Conservation (phyloP, 2,888 invertebrate genomes). For the Amiota minor region DNA sequence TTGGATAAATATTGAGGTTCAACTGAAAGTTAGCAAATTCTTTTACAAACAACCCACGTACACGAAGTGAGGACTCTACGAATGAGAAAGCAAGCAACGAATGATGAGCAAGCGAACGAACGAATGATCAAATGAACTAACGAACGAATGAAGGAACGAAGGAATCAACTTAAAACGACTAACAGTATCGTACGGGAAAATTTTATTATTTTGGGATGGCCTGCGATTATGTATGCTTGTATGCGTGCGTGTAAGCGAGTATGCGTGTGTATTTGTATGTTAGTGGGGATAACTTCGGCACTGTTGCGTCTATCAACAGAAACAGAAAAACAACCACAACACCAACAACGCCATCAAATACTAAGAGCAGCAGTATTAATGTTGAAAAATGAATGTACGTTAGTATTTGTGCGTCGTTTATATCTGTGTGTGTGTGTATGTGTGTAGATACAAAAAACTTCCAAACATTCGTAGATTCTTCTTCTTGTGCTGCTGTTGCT, state of each 20-base stretch:
- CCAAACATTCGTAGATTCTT: slow-evolving; percentile 18
- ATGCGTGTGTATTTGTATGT: slow-evolving; percentile 1
- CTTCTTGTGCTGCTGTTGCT: slow-evolving; percentile 2
- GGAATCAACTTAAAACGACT: slow-evolving; percentile 41
- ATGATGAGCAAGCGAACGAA: slow-evolving; percentile 37
- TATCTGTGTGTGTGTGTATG: background rate
- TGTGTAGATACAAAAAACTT: background rate
- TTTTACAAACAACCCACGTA: background rate
- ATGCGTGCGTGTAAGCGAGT: background rate
- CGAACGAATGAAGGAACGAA: slow-evolving; percentile 42
- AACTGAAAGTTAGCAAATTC: too few relatives aligned
- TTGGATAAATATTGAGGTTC: too few relatives aligned
- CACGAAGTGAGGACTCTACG: background rate
- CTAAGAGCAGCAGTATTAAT: too few relatives aligned
- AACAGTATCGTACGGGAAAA: slow-evolving; percentile 4
- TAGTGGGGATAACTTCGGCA: slow-evolving; percentile 16
- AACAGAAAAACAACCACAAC: slow-evolving; percentile 42
- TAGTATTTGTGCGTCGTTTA: background rate
- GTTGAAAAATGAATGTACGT: background rate
- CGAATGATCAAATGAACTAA: background rate
- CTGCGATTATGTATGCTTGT: slow-evolving; percentile 27
- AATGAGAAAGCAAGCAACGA: background rate
- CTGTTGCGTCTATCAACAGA: slow-evolving; percentile 26
- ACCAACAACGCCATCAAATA: background rate
- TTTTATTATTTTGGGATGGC: slow-evolving; percentile 29